These are phyloP conservation scores for Tigriopus japonicus DNA, from an alignment of 1,140 invertebrate genomes.

Conservation along the genomic window DNA sequence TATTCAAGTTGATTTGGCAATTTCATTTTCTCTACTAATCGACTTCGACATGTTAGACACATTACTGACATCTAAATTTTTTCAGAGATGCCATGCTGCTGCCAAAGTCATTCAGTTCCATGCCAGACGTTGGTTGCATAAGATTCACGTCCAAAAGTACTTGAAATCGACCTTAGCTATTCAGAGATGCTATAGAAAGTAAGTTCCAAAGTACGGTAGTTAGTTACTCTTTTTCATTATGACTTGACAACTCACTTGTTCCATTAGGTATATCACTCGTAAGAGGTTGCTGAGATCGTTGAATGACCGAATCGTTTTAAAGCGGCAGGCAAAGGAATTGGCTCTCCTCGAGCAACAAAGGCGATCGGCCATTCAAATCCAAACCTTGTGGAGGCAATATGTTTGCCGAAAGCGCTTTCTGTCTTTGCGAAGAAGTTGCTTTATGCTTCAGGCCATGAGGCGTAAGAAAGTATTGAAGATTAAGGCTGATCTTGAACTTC, in stretches of 20 bases:
- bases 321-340: not conserved
- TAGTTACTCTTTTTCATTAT: no score
- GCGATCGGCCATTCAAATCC: not conserved
- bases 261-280: slow-evolving; percentile 16
- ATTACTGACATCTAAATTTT: slow-evolving; percentile 14
- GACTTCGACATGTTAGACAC: not conserved
- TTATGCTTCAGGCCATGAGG: not conserved
- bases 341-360: not conserved
- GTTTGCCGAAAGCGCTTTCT: not conserved
- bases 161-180: slow-evolving; percentile 17
- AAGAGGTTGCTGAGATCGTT: not conserved
- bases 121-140: slow-evolving; percentile 12
- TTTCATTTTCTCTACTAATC: no score
- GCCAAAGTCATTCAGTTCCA: slow-evolving; percentile 16
- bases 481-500: not conserved
- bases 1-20: no score
- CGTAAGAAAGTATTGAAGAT: not conserved
- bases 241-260: not conserved
- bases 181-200: slow-evolving; percentile 18
- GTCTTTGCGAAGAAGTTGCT: slow-evolving; percentile 16
- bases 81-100: slow-evolving; percentile 6
- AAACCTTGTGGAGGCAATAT: not conserved
- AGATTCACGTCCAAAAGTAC: slow-evolving; percentile 11
- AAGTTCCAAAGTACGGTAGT: slow-evolving; percentile 1
- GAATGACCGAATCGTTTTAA: not conserved